Evolutionary conservation across 2,113 vertebrate species (phyloP), one percentile per base, ranked within the genome.

Genomic region (Pteropus alecto): DNA sequence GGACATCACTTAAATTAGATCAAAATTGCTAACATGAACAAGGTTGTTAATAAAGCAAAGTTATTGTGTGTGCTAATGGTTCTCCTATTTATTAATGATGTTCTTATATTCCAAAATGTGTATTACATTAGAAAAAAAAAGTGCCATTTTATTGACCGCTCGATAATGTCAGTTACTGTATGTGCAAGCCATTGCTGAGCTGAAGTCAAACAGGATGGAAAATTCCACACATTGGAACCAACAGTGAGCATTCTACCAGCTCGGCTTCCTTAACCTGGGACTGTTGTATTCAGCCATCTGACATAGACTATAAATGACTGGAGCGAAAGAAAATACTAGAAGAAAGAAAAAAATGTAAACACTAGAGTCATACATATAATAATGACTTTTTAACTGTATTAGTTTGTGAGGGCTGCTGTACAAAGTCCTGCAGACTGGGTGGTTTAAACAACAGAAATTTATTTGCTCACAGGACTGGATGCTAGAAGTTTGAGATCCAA

Each of bases 1-100:
- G 88, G 86, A 90, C 90, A 96, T 97, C 84, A 88, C 93, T 96
- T 98, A 97, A 97, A 98, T 98, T 84, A 96, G 82, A 97, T 93
- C 92, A 96, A 96, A 98, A 96, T 89, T 98, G 68, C 85, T 96
- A 94, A 95, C 0, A 10, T 38, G 85, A 93, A 93, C 92, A n/a
- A 63, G 70, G 18, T 56, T 98, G 94, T 96, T 98, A 97, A 96
- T 95, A 92, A 96, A 97, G 95, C 76, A 93, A 87, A 97, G 93
- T 56, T 92, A 13, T 92, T 97, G 24, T 94, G 93, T 90, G 86
- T 96, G 38, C 43, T 98, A 93, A 93, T 35, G 56, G 61, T 0
- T 65, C 58, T 96, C 54, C 43, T 48, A 28, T 96, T 96, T 92
- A 61, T 94, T 97, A 97, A 96, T 68, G 81, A 74, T 92, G 73